Evolutionary conservation across 2,888 invertebrate species (phyloP).

Genomic region (Griposia aprilina): DNA sequence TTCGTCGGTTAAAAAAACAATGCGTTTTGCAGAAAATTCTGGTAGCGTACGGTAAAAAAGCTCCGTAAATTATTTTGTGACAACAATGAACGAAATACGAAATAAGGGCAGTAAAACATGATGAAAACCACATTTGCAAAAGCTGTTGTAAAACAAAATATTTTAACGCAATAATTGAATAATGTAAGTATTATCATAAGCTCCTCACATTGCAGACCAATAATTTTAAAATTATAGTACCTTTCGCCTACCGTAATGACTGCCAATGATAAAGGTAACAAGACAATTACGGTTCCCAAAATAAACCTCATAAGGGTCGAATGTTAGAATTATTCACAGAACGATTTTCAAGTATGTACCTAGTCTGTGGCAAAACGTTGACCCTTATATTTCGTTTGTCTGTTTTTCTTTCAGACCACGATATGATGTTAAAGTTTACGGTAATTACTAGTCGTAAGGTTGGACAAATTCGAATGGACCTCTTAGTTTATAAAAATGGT

Average conservation of each 20-base stretch:
- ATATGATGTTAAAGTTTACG: background rate
- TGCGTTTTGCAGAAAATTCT: background rate
- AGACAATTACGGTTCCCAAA: constrained; percentile 35
- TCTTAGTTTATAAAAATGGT: too few relatives aligned
- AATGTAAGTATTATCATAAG: constrained; percentile 24
- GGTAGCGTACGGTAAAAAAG: background rate
- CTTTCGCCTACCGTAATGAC: constrained; percentile 19
- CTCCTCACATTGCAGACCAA: constrained; percentile 1
- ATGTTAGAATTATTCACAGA: constrained; percentile 28
- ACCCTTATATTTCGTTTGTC: constrained; percentile 11
- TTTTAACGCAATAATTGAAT: background rate
- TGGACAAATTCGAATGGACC: background rate
- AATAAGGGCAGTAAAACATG: background rate
- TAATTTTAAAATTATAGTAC: constrained; percentile 37
- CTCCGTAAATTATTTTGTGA: background rate
- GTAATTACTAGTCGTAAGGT: background rate
- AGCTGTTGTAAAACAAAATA: background rate
- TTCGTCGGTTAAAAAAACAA: too few relatives aligned
- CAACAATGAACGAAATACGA: background rate
- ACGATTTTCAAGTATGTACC: constrained; percentile 3
- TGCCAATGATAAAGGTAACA: constrained; percentile 25
- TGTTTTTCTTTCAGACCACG: constrained; percentile 7
- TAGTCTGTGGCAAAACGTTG: background rate
- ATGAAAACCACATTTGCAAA: background rate
- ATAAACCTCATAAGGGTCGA: constrained; percentile 23